Percentiles rank a stretch among this genome's conserved stretches.
These are phyloP conservation scores for Amazona ochrocephala DNA, from an alignment of 2,797 vertebrate genomes.

Conservation along the genomic window DNA sequence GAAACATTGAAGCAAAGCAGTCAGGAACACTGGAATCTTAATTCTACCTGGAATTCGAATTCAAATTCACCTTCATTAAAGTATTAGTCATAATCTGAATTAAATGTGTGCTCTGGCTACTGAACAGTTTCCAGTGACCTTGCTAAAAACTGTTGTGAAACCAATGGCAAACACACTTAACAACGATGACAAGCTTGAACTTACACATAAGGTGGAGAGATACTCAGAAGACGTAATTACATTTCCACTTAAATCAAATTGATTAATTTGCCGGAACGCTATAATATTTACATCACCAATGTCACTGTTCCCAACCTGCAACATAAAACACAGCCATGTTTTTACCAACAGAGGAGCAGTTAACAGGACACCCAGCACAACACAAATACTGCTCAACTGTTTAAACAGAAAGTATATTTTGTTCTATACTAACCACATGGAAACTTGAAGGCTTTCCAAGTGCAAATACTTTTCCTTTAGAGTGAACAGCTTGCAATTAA, in stretches of 20 bases:
- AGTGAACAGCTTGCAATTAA: neutral
- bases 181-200: constrained; percentile 26
- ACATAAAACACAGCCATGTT: neutral
- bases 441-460: neutral
- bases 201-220: constrained; percentile 92
- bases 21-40: neutral
- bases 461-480: neutral
- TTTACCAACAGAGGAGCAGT: neutral
- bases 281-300: constrained; percentile 95
- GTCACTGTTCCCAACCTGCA: constrained; percentile 90
- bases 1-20: neutral
- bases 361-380: neutral
- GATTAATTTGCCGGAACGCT: constrained; percentile 96
- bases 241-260: constrained; percentile 97
- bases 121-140: neutral
- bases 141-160: neutral
- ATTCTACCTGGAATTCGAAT: neutral
- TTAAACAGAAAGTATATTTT: neutral
- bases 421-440: neutral
- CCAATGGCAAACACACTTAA: neutral
- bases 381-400: neutral
- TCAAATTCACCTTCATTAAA: neutral
- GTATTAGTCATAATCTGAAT: neutral
- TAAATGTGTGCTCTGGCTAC: neutral
- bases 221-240: constrained; percentile 92